A percentile compares a stretch with the other conserved stretches of the same genome.
phyloP scores from a whole-genome alignment of 2,888 invertebrate species.

The Aleiodes alternator region DNA sequence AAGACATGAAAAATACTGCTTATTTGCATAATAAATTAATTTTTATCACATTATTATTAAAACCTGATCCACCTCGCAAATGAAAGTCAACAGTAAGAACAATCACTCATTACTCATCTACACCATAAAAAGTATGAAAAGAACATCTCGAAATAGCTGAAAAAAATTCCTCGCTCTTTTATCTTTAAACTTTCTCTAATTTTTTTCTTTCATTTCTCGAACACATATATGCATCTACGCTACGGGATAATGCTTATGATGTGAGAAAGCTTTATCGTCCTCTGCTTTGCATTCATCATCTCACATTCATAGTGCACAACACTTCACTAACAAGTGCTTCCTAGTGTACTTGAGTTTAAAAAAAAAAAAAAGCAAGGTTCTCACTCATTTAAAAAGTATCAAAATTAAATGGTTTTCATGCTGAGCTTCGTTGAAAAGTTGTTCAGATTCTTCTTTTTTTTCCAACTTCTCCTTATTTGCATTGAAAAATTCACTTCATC shows the following conservation, averaged over 20 bases:
- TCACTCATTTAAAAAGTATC: neutral
- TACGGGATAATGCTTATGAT: conserved; percentile 18
- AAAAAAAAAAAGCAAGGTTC: too few species aligned
- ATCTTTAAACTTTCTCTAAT: neutral
- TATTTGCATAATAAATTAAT: too few species aligned
- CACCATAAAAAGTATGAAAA: too few species aligned
- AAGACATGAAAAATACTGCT: too few species aligned
- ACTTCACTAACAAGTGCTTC: neutral
- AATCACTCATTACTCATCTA: too few species aligned
- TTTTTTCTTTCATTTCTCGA: neutral
- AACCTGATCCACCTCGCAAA: too few species aligned
- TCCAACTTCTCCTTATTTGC: neutral
- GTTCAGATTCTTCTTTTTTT: neutral
- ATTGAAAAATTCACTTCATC: too few species aligned
- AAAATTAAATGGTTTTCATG: conserved; percentile 4
- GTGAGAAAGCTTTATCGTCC: conserved; percentile 22
- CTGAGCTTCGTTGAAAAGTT: conserved; percentile 4
- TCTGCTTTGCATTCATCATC: conserved; percentile 25
- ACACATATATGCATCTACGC: neutral
- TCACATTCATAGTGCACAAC: conserved; percentile 8
- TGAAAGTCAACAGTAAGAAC: too few species aligned
- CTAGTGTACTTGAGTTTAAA: neutral
- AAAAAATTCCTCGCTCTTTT: conserved; percentile 5
- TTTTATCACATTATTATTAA: too few species aligned
- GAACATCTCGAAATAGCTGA: too few species aligned